Base-by-base conservation (phyloP, 1,140 invertebrate genomes). In the Lithobius niger region DNA sequence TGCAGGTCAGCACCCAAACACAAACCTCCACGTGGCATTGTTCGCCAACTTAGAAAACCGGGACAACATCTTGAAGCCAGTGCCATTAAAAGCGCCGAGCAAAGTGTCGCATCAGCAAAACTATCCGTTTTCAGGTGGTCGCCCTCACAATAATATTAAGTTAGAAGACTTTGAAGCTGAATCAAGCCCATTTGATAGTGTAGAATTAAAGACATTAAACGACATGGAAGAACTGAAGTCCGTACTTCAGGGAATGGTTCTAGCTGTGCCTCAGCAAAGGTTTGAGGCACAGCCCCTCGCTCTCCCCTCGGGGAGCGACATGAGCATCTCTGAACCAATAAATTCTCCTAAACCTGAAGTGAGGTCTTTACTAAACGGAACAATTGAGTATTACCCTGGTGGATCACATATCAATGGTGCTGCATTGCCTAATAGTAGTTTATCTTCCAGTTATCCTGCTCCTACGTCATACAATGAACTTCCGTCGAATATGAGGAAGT, bases 131-230 rank as follows among this genome's bases (percentile, higher is more conserved):
- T 10, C 4, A 10, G 22, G 22, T 19, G 16, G 6, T 4, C 4
- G 19, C 4, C n/a, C 31, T 36, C 16, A 16, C 6, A 50, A 21
- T 19, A 27, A 4, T 26, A 50, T 50, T 13, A 27, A 50, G 24
- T 80, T 79, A 65, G 80, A 80, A 42, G 86, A 90, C 66, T 92
- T 92, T 74, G 87, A 91, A 70, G 81, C 84, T 66, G 86, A 89
- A 66, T 88, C 86, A 18, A 89, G 85, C 67, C 88, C 88, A 0
- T 92, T 91, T 71, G 88, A 92, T 73, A 87, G 88, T 73, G 80
- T 90, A 69, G 87, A 88, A 74, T 66, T 92, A 26, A 89, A 91
- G 71, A 88, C 86, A 31, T 85, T 92, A 42, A 90, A 92, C 71
- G 87, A 90, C 67, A 79, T 90, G 73, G 86, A 89, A 69, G 80